These are phyloP conservation scores for Cephus cinctus DNA, from an alignment of 1,140 invertebrate genomes.

Conservation along the genomic window DNA sequence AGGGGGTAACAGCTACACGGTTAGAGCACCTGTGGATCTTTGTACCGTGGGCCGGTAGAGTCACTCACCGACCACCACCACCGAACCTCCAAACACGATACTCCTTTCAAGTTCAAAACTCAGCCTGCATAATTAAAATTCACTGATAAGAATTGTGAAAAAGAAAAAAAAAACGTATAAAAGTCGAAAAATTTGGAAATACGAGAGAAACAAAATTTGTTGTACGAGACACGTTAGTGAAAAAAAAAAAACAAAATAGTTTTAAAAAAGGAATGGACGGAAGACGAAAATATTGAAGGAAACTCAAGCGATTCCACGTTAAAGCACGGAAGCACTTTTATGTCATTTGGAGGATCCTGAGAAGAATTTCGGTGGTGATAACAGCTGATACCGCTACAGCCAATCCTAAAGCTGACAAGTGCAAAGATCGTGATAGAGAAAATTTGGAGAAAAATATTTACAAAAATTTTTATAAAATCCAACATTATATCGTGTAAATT, in stretches of 20 bases:
- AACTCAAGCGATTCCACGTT: background rate
- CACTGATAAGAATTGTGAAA: background rate
- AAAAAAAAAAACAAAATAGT: background rate
- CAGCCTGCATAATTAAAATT: background rate
- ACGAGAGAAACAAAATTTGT: background rate
- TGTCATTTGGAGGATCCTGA: no score
- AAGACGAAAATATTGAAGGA: background rate
- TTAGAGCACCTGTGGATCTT: constrained; percentile 54
- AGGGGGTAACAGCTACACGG: constrained; percentile 28
- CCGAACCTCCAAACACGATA: constrained; percentile 37
- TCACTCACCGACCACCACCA: constrained; percentile 55
- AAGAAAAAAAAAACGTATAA: background rate
- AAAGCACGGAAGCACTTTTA: no score
- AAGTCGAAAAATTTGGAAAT: background rate
- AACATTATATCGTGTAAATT: background rate
- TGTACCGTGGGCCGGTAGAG: constrained; percentile 46
- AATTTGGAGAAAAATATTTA: background rate
- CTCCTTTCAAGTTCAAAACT: background rate
- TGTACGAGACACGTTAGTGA: background rate
- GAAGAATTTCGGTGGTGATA: no score
- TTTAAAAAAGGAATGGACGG: background rate
- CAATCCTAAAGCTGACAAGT: no score
- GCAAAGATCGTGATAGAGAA: background rate
- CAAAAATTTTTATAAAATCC: background rate
- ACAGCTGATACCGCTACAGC: no score